A percentile compares a stretch with the other conserved stretches of the same genome.
These are phyloP conservation scores for Arremon brunneinucha DNA, from an alignment of 2,797 vertebrate genomes.

Conservation along the genomic window DNA sequence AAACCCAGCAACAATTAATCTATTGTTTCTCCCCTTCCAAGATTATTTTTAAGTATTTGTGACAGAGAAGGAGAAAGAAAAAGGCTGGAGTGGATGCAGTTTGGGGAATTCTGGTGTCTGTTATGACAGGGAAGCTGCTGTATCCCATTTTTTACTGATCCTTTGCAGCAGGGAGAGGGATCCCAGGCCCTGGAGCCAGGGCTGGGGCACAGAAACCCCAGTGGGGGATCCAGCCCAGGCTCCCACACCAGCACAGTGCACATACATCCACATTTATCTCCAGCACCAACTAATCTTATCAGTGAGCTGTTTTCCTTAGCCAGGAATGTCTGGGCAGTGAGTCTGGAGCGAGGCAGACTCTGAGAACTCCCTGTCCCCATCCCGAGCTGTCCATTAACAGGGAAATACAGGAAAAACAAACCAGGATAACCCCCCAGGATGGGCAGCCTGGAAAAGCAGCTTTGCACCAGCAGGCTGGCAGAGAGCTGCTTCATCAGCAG, in stretches of 20 bases:
- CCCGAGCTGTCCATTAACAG: neutral
- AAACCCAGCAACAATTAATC: neutral
- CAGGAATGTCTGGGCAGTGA: neutral
- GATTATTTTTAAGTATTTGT: neutral
- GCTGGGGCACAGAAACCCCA: fast-evolving
- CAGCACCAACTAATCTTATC: neutral
- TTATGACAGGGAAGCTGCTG: neutral
- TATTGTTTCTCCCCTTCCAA: neutral
- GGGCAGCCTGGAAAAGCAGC: neutral
- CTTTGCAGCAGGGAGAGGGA: neutral
- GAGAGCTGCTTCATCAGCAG: neutral
- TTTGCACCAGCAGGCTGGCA: neutral
- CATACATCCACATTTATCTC: neutral
- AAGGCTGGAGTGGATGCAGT: neutral
- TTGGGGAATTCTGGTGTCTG: neutral
- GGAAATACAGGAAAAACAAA: neutral
- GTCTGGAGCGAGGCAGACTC: neutral
- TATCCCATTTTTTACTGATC: neutral
- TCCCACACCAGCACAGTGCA: neutral
- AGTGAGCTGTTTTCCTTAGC: neutral
- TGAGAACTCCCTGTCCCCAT: neutral
- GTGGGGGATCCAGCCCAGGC: fast-evolving
- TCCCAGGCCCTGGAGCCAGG: neutral
- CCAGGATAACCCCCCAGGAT: neutral
- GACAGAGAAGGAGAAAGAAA: neutral